Base-by-base conservation (phyloP, 2,797 vertebrate species). In the Xenopus petersii region DNA sequence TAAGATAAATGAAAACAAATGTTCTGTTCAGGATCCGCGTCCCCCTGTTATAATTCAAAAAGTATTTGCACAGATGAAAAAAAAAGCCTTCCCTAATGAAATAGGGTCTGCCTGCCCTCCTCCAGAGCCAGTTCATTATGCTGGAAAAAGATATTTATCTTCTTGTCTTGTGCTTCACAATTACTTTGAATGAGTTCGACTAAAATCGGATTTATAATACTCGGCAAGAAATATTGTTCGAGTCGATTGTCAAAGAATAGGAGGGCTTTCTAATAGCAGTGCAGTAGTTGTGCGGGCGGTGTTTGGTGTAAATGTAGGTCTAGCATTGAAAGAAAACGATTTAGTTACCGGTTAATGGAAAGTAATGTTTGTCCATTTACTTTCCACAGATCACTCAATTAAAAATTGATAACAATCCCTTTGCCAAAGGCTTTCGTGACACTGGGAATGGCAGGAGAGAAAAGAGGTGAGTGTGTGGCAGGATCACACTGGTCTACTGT, bases 381-480 rank as follows among this genome's bases (percentile, higher is more conserved):
- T 55, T 62, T 68, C 42, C 81, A 9, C 81, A 93, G 91, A 93
- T 92, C 83, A 98, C 97, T 0, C 95, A 98, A 51, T 92, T 99
- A 81, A 99, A 99, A 93, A 99, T 99, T 56, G 97, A 99, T 89
- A 91, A 99, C 87, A 99, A 99, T 64, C 97, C 36, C 97, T 99
- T 99, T 80, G 97, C 97, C 82, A 99, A 99, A 93, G 97, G 97
- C 71, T 99, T 99, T 85, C 91, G 97, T 81, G 95, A 98, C 87
- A 95, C 95, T 0, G 97, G 97, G 33, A 98, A 99, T 84, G 97
- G 97, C 73, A 93, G 93, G 77, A 89, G 96, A 85, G 97, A 98
- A 81, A 98, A 98, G 84, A 94, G 95, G 97, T 98, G 89, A 94
- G 90, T 80, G 2, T 33, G 42, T 48, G 66, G 46, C 16, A 17